Evolutionary conservation across 2,888 invertebrate genomes (phyloP).

Genomic region (Phania funesta): DNA sequence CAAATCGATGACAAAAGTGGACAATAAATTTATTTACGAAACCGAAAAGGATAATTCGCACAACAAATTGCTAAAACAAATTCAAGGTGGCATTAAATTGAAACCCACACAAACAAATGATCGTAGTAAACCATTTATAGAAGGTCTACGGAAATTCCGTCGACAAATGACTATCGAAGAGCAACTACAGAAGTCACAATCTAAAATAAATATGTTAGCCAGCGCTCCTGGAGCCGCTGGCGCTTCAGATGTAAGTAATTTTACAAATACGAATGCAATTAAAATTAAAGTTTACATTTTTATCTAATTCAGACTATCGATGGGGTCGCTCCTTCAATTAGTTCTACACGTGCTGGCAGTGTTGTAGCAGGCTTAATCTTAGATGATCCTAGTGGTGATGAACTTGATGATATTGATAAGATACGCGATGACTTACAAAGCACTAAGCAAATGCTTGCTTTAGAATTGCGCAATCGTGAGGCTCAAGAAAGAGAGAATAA

Average conservation of each 20-base stretch:
- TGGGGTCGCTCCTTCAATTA: conserved; percentile 44
- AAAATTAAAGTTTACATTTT: neutral
- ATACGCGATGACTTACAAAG: conserved; percentile 94
- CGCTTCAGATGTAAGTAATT: conserved; percentile 38
- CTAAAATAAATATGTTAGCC: conserved; percentile 82
- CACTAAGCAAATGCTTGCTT: conserved; percentile 93
- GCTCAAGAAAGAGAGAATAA: conserved; percentile 92
- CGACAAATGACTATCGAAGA: conserved; percentile 95
- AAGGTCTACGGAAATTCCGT: conserved; percentile 92
- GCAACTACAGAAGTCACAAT: conserved; percentile 91
- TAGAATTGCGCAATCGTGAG: conserved; percentile 92
- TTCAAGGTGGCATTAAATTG: conserved; percentile 88
- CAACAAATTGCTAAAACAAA: conserved; percentile 90
- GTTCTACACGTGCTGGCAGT: conserved; percentile 67
- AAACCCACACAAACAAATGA: conserved; percentile 91
- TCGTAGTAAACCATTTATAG: conserved; percentile 90
- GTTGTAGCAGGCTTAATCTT: conserved; percentile 80
- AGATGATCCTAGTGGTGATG: conserved; percentile 86
- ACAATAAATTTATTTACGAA: conserved; percentile 91
- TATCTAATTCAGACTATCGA: conserved; percentile 59
- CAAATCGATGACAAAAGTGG: conserved; percentile 85
- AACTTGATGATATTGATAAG: conserved; percentile 95
- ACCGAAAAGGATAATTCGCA: conserved; percentile 91
- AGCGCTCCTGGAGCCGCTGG: conserved; percentile 15
- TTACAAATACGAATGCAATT: neutral